These are phyloP conservation scores for Zaprionus camerounensis DNA, from an alignment of 1,140 invertebrate genomes.

Conservation along the genomic window DNA sequence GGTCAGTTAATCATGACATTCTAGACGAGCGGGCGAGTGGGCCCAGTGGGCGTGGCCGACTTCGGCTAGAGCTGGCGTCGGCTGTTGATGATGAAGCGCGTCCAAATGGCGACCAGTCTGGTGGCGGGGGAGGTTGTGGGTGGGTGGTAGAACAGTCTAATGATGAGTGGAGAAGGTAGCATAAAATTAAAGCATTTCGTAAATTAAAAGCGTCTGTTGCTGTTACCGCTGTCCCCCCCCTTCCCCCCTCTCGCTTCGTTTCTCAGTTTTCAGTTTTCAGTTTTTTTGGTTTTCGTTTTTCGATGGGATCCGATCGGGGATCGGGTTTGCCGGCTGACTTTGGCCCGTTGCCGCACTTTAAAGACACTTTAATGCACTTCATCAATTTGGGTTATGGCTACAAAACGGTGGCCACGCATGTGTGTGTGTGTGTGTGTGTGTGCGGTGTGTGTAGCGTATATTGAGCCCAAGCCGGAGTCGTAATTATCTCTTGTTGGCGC, in stretches of 20 bases:
- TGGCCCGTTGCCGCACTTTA: conserved; percentile 50
- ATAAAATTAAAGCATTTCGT: conserved; percentile 63
- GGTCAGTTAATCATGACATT: conserved; percentile 77
- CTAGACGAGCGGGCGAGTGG: conserved; percentile 26
- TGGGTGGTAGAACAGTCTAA: conserved; percentile 23
- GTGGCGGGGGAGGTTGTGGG: not conserved
- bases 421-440: not conserved
- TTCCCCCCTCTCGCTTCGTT: not conserved
- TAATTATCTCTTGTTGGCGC: conserved; percentile 57
- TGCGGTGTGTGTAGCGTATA: conserved; percentile 1
- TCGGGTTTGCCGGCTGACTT: not conserved
- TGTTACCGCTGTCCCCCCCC: not conserved
- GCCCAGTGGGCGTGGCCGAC: conserved; percentile 11
- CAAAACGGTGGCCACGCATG: conserved; percentile 36
- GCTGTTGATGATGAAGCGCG: conserved; percentile 5
- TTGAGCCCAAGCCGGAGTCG: conserved; percentile 20
- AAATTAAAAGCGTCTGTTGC: conserved; percentile 60
- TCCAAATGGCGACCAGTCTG: not conserved
- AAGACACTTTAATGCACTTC: conserved; percentile 79
- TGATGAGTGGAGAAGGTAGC: conserved; percentile 22
- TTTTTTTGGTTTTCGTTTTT: not conserved
- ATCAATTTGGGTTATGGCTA: conserved; percentile 72
- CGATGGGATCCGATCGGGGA: not conserved
- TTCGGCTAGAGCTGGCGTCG: not conserved
- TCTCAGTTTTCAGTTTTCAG: not conserved